Evolutionary conservation across 2,797 vertebrate genomes (phyloP), one percentile per base, ranked within the genome.

Genomic region (Ateles fusciceps): DNA sequence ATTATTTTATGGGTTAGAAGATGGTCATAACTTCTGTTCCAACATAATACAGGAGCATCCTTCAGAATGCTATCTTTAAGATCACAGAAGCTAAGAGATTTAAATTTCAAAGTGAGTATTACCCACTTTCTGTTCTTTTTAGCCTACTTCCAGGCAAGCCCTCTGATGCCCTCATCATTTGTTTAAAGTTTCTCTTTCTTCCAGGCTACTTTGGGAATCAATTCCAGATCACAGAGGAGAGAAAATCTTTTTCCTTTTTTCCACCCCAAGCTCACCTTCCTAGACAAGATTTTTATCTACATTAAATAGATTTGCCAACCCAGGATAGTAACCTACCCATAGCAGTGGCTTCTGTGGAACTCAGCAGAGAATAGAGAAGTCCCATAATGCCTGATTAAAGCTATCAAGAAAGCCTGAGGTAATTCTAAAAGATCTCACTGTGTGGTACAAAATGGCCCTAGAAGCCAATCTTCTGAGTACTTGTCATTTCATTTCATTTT

Each of bases 71-170:
- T 90, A 84, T 96, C 92, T 97, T 98, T 96, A 97, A 97, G 92
- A 96, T 42, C 97, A 71, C 36, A 98, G 95, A 96, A 96, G 64
- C 57, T 87, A 90, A 42, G 33, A 48, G 13, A 76, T 72, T 97
- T 97, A 95, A 91, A 96, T 98, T 97, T 98, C 78, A 97, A 97
- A 97, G 88, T 50, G 85, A 96, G 94, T 92, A 97, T 97, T 98
- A 89, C 24, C 94, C 90, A 91, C 87, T 97, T 95, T 97, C 97
- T 94, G 93, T 87, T 96, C 44, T 55, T 46, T 79, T 90, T 95
- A 84, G 96, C 96, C 44, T 96, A 75, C 68, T 98, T 97, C 59
- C 89, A 95, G 96, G 89, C 52, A 97, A 98, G 24, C 57, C 84
- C 55, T 85, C 96, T 89, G 15, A 98, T 91, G 84, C 84, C 15